Evolutionary conservation across 2,113 vertebrate species (phyloP).

Genomic region (Catharus minimus): DNA sequence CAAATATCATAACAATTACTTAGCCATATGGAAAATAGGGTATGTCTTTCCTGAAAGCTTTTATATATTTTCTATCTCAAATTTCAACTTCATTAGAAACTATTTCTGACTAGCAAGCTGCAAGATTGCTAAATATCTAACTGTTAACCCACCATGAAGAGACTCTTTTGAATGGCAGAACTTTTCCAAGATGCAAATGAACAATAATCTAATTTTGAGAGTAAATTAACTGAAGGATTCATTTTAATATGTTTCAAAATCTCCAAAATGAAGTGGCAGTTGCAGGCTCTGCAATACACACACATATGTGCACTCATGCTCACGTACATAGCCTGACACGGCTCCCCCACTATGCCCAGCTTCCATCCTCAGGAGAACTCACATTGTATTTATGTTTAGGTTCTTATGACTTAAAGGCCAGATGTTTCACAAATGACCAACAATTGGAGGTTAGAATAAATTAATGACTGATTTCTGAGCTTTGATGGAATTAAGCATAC

Average conservation of each 20-base stretch:
- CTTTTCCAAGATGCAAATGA: conserved; percentile 68
- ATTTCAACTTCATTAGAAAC: conserved; percentile 76
- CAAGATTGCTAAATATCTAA: conserved; percentile 66
- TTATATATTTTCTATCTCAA: conserved; percentile 71
- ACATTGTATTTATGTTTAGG: conserved; percentile 70
- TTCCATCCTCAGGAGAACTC: conserved; percentile 47
- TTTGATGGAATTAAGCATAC: conserved; percentile 99
- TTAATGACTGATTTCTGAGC: conserved; percentile 97
- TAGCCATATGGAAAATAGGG: conserved; percentile 77
- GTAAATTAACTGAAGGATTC: conserved; percentile 57
- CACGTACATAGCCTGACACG: background rate
- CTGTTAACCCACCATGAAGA: conserved; percentile 69
- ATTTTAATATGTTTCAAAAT: conserved; percentile 46
- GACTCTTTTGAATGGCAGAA: conserved; percentile 51
- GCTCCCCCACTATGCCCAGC: background rate
- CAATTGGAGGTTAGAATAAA: conserved; percentile 92
- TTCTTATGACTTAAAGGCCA: conserved; percentile 83
- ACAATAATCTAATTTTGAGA: conserved; percentile 67
- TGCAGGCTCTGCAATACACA: background rate
- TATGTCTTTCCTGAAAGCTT: conserved; percentile 72
- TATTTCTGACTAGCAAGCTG: conserved; percentile 68
- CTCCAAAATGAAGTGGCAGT: conserved; percentile 14
- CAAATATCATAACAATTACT: conserved; percentile 78
- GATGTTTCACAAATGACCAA: conserved; percentile 94
- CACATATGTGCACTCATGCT: background rate